Evolutionary conservation across 2,888 invertebrate species (phyloP).

Genomic region (Coelopa pilipes): DNA sequence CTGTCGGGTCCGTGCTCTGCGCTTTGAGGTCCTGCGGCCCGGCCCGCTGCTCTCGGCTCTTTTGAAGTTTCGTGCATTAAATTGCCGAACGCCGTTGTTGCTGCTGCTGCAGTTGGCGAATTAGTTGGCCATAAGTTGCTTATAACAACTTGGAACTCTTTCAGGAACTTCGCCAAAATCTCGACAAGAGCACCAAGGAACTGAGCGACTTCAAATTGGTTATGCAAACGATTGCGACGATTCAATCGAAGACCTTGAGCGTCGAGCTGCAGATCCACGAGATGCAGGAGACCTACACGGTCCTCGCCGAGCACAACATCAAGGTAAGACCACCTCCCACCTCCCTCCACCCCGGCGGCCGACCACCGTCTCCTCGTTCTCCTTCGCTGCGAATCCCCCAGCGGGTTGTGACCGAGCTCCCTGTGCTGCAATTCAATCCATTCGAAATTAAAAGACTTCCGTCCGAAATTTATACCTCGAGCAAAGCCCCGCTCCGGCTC

Average conservation of each 20-base stretch:
- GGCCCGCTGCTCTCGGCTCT: neutral
- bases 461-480: too few species aligned
- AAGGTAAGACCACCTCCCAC: constrained; percentile 67
- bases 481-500: too few species aligned
- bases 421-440: constrained; percentile 21
- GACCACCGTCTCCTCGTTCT: neutral
- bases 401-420: neutral
- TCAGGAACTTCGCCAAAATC: constrained; percentile 71
- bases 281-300: constrained; percentile 82
- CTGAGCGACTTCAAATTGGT: constrained; percentile 85
- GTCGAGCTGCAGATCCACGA: constrained; percentile 80
- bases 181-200: constrained; percentile 81
- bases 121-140: neutral
- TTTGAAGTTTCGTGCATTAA: neutral
- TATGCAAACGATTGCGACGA: constrained; percentile 82
- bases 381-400: too few species aligned
- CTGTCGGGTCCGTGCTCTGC: too few species aligned
- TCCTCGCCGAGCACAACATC: constrained; percentile 78
- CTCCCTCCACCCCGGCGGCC: neutral
- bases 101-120: neutral
- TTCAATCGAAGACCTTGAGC: constrained; percentile 80
- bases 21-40: neutral
- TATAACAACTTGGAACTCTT: neutral
- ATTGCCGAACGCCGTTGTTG: neutral
- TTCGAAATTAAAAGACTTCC: constrained; percentile 34